phyloP scores from a whole-genome alignment of 2,113 vertebrate genomes.

The Diadophis punctatus region DNA sequence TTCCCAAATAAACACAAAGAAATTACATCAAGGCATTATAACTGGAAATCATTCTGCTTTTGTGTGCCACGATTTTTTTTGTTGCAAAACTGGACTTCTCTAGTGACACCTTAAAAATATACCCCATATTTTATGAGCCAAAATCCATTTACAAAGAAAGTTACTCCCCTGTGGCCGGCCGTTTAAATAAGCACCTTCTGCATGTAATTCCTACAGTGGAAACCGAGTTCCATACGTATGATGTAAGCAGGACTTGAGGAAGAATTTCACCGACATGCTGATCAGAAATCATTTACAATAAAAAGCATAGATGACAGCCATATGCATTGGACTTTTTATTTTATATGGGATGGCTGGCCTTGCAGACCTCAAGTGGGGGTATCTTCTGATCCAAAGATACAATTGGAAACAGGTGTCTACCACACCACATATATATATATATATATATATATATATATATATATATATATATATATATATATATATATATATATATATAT shows the following conservation, averaged over 20 bases:
- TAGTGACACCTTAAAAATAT: constrained; percentile 65
- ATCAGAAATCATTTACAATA: constrained; percentile 69
- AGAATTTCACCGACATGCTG: constrained; percentile 60
- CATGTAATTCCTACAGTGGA: constrained; percentile 59
- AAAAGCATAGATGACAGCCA: constrained; percentile 67
- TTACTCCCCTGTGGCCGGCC: constrained; percentile 62
- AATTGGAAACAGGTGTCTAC: constrained; percentile 76
- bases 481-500: no score
- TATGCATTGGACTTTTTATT: constrained; percentile 53
- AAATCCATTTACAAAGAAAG: constrained; percentile 70
- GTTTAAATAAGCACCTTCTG: constrained; percentile 63
- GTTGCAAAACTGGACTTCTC: constrained; percentile 53
- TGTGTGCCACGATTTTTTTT: constrained; percentile 52
- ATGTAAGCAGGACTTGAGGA: constrained; percentile 66
- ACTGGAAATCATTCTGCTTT: constrained; percentile 58
- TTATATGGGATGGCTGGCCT: constrained; percentile 48
- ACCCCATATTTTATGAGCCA: constrained; percentile 68
- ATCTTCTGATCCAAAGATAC: constrained; percentile 66
- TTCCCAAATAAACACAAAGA: constrained; percentile 17
- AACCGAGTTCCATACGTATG: constrained; percentile 69
- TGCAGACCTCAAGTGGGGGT: constrained; percentile 46
- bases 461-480: no score
- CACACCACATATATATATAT: constrained; percentile 44
- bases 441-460: no score
- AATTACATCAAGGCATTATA: not conserved